These are phyloP conservation scores for Leuciscus idus DNA, from an alignment of 2,113 vertebrate species.

Conservation along the genomic window DNA sequence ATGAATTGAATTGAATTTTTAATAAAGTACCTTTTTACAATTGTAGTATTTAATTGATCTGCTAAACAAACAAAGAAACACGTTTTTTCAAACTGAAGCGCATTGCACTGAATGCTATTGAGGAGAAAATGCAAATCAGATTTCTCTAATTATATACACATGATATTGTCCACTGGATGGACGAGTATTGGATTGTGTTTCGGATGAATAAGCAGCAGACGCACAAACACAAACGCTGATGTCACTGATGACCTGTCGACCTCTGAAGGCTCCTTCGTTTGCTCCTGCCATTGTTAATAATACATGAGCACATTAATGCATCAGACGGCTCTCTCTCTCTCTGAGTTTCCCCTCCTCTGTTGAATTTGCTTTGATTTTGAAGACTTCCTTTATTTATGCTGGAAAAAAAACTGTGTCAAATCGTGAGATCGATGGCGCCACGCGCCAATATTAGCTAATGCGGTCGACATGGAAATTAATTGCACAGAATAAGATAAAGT, in stretches of 20 bases:
- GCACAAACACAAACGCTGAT: neutral
- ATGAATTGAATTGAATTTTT: too few relatives aligned
- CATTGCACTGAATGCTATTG: neutral
- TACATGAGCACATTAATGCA: neutral
- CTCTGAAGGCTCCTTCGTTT: neutral
- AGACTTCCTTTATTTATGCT: neutral
- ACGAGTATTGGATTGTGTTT: neutral
- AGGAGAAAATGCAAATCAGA: neutral
- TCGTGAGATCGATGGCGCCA: conserved; percentile 46
- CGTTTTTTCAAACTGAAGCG: neutral
- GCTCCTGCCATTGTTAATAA: neutral
- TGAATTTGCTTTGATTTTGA: neutral
- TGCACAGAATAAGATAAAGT: conserved; percentile 50
- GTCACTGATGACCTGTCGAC: neutral
- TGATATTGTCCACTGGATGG: neutral
- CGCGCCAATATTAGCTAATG: conserved; percentile 63
- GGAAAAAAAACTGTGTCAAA: conserved; percentile 54
- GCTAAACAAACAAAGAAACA: neutral
- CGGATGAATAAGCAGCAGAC: neutral
- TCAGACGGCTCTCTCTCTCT: neutral
- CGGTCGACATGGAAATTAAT: conserved; percentile 58
- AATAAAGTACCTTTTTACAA: too few relatives aligned
- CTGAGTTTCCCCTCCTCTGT: neutral
- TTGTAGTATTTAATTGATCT: neutral
- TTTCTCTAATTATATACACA: neutral